Evolutionary conservation across 1,140 invertebrate species (phyloP).

Genomic region (Drosophila carrolli): DNA sequence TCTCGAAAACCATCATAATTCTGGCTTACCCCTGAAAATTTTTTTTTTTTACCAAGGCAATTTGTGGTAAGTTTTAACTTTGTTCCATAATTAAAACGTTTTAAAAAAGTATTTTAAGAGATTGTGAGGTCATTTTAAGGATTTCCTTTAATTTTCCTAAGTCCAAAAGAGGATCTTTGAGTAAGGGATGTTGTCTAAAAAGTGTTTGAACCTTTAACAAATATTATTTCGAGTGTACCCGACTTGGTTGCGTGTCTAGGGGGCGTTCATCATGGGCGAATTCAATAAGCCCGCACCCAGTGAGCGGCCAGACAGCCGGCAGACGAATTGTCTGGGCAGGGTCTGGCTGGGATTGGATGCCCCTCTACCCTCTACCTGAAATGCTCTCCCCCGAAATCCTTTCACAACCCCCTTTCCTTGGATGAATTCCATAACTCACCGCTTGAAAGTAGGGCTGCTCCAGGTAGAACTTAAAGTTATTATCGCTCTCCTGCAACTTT

Average conservation of each 20-base stretch:
- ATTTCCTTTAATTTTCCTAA: too few relatives aligned
- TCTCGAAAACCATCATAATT: too few relatives aligned
- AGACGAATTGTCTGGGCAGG: conserved; percentile 63
- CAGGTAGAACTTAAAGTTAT: conserved; percentile 67
- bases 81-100: too few relatives aligned
- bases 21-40: too few relatives aligned
- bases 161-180: too few relatives aligned
- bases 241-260: conserved; percentile 54
- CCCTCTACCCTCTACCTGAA: not conserved
- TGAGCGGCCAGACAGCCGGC: conserved; percentile 52
- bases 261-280: conserved; percentile 66
- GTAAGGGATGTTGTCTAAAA: too few relatives aligned
- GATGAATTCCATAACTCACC: conserved; percentile 57
- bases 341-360: conserved; percentile 19
- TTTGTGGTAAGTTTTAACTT: too few relatives aligned
- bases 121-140: too few relatives aligned
- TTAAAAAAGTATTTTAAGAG: too few relatives aligned
- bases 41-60: too few relatives aligned
- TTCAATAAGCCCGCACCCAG: conserved; percentile 78
- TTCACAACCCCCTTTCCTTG: not conserved
- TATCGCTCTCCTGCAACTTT: conserved; percentile 65
- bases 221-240: conserved; percentile 8
- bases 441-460: conserved; percentile 76
- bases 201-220: too few relatives aligned
- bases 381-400: not conserved